Evolutionary conservation across 2,797 vertebrate genomes (phyloP).

Genomic region (Otus scops): DNA sequence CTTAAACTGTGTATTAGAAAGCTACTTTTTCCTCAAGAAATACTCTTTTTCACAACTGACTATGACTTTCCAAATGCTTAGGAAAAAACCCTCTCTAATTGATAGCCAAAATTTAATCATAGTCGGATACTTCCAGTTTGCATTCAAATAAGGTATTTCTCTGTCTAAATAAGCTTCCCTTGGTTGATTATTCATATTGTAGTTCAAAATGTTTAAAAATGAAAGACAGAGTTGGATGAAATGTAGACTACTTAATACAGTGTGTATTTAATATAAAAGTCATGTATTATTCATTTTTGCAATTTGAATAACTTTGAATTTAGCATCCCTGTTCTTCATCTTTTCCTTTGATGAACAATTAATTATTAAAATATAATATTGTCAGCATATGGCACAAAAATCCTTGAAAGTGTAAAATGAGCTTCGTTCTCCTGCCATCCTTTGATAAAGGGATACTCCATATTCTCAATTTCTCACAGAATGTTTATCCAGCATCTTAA

Average conservation of each 20-base stretch:
- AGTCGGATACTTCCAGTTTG: conserved; percentile 64
- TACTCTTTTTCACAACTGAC: conserved; percentile 30
- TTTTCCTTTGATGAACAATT: conserved; percentile 85
- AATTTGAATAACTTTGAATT: conserved; percentile 87
- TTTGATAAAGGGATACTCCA: conserved; percentile 50
- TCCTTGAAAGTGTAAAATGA: conserved; percentile 69
- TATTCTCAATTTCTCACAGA: conserved; percentile 6
- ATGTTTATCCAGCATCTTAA: not conserved
- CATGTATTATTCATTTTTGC: conserved; percentile 82
- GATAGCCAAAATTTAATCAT: conserved; percentile 79
- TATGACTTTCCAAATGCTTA: conserved; percentile 58
- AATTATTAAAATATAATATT: conserved; percentile 87
- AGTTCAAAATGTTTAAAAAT: conserved; percentile 81
- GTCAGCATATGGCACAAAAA: conserved; percentile 76
- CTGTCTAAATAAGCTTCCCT: conserved; percentile 77
- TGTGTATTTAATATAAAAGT: conserved; percentile 87
- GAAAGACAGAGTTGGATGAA: conserved; percentile 78
- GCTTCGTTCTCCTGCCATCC: conserved; percentile 52
- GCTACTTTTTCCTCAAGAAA: conserved; percentile 33
- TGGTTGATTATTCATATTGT: conserved; percentile 80
- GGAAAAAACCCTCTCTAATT: conserved; percentile 69
- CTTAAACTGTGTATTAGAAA: conserved; percentile 58
- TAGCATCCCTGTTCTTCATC: conserved; percentile 80
- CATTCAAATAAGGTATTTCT: conserved; percentile 76
- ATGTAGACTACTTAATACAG: conserved; percentile 81